Conservation (phyloP, 1,140 invertebrate genomes). For the Formica exsecta region DNA sequence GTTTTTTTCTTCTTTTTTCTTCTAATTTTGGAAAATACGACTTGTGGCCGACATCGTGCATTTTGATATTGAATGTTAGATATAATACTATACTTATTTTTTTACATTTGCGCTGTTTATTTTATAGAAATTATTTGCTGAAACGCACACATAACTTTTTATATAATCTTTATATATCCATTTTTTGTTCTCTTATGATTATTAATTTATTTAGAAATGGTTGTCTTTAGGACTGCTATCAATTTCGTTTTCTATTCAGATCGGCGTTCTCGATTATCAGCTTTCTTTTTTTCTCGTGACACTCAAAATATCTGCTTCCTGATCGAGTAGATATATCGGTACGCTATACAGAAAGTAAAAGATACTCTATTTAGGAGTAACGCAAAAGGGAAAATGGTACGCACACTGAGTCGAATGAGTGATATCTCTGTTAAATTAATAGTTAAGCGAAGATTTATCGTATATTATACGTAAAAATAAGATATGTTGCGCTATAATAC, state of each 20-base stretch:
- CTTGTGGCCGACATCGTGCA: neutral
- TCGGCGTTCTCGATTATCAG: constrained; percentile 45
- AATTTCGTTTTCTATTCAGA: neutral
- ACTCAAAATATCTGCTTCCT: constrained; percentile 24
- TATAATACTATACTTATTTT: neutral
- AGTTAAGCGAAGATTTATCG: constrained; percentile 74
- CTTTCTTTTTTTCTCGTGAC: constrained; percentile 24
- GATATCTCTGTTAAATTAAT: constrained; percentile 80
- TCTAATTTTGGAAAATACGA: neutral
- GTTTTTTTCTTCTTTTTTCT: neutral
- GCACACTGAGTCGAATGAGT: constrained; percentile 82
- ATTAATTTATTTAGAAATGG: constrained; percentile 1
- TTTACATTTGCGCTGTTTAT: neutral
- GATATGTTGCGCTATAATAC: constrained; percentile 59
- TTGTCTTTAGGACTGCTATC: neutral
- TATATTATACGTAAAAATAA: constrained; percentile 73
- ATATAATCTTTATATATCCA: constrained; percentile 15
- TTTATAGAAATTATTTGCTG: constrained; percentile 13
- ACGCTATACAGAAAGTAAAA: constrained; percentile 27
- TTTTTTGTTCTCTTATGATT: neutral
- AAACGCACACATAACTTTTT: constrained; percentile 18
- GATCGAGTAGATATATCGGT: constrained; percentile 28
- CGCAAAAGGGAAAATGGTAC: constrained; percentile 74
- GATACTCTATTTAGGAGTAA: constrained; percentile 37
- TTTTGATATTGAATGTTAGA: constrained; percentile 2